phyloP scores from a whole-genome alignment of 2,113 vertebrate genomes.

The Ctenodactylus gundi region DNA sequence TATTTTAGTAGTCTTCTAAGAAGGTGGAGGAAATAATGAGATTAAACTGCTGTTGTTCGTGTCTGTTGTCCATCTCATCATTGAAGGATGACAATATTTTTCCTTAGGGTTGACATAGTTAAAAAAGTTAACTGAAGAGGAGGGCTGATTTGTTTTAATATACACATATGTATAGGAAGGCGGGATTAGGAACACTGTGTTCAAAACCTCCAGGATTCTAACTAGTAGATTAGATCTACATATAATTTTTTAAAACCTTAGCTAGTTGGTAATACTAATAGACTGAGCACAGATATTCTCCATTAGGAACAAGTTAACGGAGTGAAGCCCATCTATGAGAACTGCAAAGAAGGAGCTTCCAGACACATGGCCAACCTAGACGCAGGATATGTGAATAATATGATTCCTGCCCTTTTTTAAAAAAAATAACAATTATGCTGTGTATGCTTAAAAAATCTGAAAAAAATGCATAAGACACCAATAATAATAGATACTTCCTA shows the following conservation, averaged over 20 bases:
- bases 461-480: background rate
- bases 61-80: background rate
- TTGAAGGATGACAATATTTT: background rate
- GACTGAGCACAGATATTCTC: too few relatives aligned
- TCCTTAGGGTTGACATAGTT: background rate
- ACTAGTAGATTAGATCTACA: background rate
- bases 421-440: background rate
- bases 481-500: background rate
- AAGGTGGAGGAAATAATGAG: background rate
- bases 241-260: background rate
- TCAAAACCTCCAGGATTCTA: background rate
- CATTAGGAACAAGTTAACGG: background rate
- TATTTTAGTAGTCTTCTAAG: background rate
- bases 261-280: background rate
- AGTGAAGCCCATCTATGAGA: accelerated
- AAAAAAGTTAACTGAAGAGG: background rate
- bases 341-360: accelerated
- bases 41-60: too few relatives aligned
- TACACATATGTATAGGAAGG: background rate
- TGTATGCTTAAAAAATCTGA: background rate
- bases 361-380: accelerated
- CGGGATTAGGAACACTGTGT: background rate
- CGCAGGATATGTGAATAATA: accelerated
- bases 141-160: background rate
- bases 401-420: background rate